Evolutionary conservation across 2,888 invertebrate genomes (phyloP).

Genomic region (Cephonodes hylas): DNA sequence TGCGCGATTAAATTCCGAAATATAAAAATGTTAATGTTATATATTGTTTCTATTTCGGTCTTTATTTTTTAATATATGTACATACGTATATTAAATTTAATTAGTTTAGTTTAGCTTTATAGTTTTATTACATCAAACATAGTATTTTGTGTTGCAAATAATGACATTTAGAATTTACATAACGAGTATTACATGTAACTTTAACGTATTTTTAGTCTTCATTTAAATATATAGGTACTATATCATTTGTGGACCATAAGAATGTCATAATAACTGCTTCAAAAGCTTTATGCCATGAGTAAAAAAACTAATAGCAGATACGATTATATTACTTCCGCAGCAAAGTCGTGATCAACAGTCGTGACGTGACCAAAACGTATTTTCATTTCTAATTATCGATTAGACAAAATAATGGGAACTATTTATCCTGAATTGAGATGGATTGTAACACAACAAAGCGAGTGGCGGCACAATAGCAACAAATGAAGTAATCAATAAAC

Average conservation of each 20-base stretch:
- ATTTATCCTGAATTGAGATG: constrained; percentile 40
- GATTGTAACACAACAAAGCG: constrained; percentile 34
- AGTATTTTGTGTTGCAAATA: no score
- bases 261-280: background rate
- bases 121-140: background rate
- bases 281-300: constrained; percentile 10
- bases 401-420: constrained; percentile 45
- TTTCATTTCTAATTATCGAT: constrained; percentile 57
- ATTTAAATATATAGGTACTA: background rate
- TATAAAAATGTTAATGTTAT: no score
- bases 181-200: background rate
- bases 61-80: background rate
- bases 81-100: background rate
- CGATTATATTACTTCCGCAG: constrained; percentile 34
- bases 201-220: no score
- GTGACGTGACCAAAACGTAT: constrained; percentile 54
- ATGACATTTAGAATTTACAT: background rate
- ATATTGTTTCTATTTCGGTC: no score
- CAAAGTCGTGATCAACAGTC: constrained; percentile 47
- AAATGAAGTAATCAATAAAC: constrained; percentile 39
- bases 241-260: background rate
- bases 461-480: constrained; percentile 31
- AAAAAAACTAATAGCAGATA: constrained; percentile 28
- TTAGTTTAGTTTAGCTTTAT: background rate
- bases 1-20: background rate